Evolutionary conservation across 2,797 vertebrate species (phyloP).

Genomic region (Channa striata): DNA sequence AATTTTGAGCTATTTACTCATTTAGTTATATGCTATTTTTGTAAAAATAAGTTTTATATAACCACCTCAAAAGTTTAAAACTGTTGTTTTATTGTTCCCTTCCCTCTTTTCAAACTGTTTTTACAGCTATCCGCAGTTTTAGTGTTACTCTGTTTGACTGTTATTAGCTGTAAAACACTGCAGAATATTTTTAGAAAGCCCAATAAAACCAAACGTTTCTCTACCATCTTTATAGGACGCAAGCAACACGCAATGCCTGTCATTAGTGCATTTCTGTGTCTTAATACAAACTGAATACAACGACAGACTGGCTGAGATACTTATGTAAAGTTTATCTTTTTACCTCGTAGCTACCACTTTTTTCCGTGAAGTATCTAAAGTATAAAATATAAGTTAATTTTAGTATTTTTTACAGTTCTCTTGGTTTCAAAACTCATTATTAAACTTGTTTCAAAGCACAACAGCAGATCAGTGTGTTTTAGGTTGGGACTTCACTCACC

Average conservation of each 20-base stretch:
- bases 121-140: conserved; percentile 18
- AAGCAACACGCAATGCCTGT: conserved; percentile 8
- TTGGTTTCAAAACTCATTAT: too few relatives aligned
- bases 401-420: background rate
- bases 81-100: conserved; percentile 26
- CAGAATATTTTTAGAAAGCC: conserved; percentile 42
- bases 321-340: background rate
- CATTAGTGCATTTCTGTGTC: conserved; percentile 1
- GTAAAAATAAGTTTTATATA: too few relatives aligned
- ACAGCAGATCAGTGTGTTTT: too few relatives aligned
- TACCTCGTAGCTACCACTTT: background rate
- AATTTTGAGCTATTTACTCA: too few relatives aligned
- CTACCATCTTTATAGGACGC: conserved; percentile 36
- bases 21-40: too few relatives aligned
- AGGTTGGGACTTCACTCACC: too few relatives aligned
- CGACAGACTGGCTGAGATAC: background rate
- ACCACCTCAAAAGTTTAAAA: too few relatives aligned
- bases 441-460: too few relatives aligned
- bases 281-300: background rate
- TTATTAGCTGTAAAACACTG: conserved; percentile 24
- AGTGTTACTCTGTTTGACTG: conserved; percentile 4
- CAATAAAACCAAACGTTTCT: conserved; percentile 37
- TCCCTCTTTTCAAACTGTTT: conserved; percentile 12
- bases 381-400: background rate
- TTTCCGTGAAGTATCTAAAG: too few relatives aligned